Evolutionary conservation across 2,797 vertebrate species (phyloP).

Genomic region (Rhinoraja longicauda): DNA sequence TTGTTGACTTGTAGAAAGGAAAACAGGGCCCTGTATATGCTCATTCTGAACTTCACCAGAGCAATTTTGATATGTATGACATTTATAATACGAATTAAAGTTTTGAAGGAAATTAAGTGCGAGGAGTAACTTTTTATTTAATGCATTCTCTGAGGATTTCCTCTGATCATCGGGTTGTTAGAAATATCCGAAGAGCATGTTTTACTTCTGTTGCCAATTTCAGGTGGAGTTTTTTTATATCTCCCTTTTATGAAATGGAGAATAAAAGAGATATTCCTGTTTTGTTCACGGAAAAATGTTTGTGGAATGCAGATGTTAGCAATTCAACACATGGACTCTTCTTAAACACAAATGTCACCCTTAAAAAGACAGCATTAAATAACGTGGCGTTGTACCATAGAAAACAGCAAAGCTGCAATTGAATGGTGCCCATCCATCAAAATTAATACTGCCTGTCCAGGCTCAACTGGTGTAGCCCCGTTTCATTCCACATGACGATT

Average conservation of each 20-base stretch:
- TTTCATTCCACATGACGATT: not conserved
- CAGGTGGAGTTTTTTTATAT: not conserved
- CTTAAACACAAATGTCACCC: not conserved
- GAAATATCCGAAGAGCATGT: not conserved
- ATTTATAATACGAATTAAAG: not conserved
- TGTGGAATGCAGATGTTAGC: not conserved
- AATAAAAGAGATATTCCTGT: not conserved
- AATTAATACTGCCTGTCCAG: not conserved
- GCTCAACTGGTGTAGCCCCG: not conserved
- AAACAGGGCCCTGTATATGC: not conserved
- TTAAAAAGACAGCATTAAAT: not conserved
- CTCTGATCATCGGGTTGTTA: not conserved
- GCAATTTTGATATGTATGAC: not conserved
- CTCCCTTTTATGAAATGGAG: not conserved
- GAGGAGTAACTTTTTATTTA: not conserved
- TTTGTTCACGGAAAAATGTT: not conserved
- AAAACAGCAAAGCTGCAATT: not conserved
- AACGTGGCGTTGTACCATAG: not conserved
- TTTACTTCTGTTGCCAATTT: not conserved
- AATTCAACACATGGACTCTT: not conserved
- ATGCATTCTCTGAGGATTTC: not conserved
- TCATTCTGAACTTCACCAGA: not conserved
- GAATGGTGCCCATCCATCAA: not conserved
- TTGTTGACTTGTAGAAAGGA: not conserved
- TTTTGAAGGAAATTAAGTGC: not conserved